phyloP scores from a whole-genome alignment of 2,797 vertebrate genomes.

The Atherinosoma microstoma region DNA sequence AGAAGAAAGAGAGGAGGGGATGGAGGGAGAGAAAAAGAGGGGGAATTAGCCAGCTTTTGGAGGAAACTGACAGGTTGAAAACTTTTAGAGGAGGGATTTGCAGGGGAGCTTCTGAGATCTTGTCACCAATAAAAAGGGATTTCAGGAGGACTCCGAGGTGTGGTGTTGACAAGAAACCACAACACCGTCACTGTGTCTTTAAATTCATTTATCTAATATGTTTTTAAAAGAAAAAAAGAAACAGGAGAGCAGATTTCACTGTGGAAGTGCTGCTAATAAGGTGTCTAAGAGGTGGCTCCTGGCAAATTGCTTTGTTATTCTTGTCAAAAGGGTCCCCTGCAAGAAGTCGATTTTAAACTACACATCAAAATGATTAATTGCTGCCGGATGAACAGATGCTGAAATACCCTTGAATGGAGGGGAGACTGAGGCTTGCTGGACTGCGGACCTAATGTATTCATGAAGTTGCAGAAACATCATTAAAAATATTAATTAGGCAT shows the following conservation, averaged over 20 bases:
- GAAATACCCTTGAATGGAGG: conserved; percentile 91
- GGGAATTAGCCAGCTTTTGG: conserved; percentile 80
- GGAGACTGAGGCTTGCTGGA: conserved; percentile 85
- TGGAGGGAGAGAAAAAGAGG: conserved; percentile 50
- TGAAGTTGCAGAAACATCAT: conserved; percentile 91
- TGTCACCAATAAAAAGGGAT: conserved; percentile 82
- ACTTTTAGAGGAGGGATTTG: conserved; percentile 84
- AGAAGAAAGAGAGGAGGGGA: conserved; percentile 67
- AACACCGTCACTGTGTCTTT: conserved; percentile 73
- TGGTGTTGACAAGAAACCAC: conserved; percentile 68
- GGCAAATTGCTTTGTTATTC: conserved; percentile 99
- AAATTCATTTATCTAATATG: conserved; percentile 81
- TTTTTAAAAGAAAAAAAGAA: conserved; percentile 42
- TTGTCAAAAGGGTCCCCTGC: conserved; percentile 90
- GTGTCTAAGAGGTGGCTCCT: conserved; percentile 93
- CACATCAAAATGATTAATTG: conserved; percentile 99
- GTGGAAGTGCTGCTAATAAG: conserved; percentile 92
- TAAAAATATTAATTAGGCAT: conserved; percentile 87
- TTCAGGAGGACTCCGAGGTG: conserved; percentile 75
- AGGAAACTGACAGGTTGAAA: conserved; percentile 81
- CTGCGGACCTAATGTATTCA: conserved; percentile 89
- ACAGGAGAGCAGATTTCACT: conserved; percentile 79
- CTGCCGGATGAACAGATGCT: conserved; percentile 95
- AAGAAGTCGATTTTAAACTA: conserved; percentile 95
- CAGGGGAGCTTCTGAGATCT: conserved; percentile 79